These are phyloP conservation scores for Cyanocitta stelleri DNA, from an alignment of 2,113 vertebrate species.

Conservation along the genomic window DNA sequence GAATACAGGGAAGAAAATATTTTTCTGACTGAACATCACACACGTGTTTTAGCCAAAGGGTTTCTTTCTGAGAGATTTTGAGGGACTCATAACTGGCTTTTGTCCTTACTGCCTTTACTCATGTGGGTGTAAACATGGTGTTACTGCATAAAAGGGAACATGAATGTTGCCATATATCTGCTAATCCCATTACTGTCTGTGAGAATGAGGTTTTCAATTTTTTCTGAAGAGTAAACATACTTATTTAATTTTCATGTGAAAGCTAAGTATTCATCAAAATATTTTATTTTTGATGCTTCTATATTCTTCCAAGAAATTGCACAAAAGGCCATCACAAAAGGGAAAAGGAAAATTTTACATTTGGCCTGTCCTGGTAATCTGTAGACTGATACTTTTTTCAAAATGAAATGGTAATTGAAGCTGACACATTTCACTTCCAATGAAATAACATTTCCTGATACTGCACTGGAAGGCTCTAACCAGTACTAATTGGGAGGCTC, in stretches of 20 bases:
- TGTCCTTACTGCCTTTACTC: neutral
- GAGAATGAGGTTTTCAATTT: neutral
- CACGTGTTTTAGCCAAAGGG: neutral
- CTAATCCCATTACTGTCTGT: neutral
- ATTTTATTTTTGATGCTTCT: neutral
- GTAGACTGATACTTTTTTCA: neutral
- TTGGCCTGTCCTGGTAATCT: neutral
- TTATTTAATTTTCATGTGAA: neutral
- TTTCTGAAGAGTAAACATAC: neutral
- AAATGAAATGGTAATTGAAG: neutral
- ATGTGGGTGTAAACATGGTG: neutral
- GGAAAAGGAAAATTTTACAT: neutral
- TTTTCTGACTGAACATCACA: neutral
- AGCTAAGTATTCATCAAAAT: neutral
- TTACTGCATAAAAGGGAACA: neutral
- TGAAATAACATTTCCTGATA: constrained; percentile 12
- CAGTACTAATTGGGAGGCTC: neutral
- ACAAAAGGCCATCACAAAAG: neutral
- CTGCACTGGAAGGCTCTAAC: neutral
- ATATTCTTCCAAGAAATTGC: neutral
- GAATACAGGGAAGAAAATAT: neutral
- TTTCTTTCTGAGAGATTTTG: neutral
- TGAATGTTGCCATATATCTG: neutral
- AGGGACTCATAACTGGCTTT: neutral
- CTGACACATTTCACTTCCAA: constrained; percentile 53